Evolutionary conservation across 1,140 invertebrate genomes (phyloP), one percentile per base, ranked within the genome.

Genomic region (Macrostomum lignano): DNA sequence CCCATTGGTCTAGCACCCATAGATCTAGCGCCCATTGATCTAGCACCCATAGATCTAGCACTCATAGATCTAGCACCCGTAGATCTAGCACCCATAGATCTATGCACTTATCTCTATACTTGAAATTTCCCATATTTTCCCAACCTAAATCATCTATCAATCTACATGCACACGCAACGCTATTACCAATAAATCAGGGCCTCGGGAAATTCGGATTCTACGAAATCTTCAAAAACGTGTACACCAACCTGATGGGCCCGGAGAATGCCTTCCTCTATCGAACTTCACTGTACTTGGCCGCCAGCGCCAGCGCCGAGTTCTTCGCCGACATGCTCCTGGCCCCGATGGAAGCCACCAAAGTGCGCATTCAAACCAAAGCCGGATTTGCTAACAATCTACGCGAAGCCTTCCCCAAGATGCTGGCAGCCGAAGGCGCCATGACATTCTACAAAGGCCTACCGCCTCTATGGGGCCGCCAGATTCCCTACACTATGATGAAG

Each of bases 401-500:
- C 35, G 71, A 76, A 49, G 86, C 77, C 31, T 62, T 72, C 46
- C 84, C 84, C 6, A 74, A 75, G 52, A 94, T 68, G 26, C 44
- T 60, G 33, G 51, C 48, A 40, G 48, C 58, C 31, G 67, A 68
- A 46, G 66, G 66, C 7, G 17, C 66, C 10, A 39, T 33, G 33
- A 65, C 64, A 50, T 67, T 91, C 61, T 91, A 86, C 65, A 91
- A 91, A 61, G 74, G 78, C 35, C 59, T 98, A 33, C 77, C 84
- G 20, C 91, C 91, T 17, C 65, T 98, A 21, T 98, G 88, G 91
- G 70, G 77, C 57, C 58, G 86, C 49, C 91, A 98, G 65, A 98
- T 98, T 53, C 91, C 91, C 3, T 98, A 98, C 66, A 98, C 91
- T 32, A 98, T 98, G 91, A 96, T 98, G 88, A 98, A 98, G 62